Evolutionary conservation across 2,113 vertebrate species (phyloP).

Genomic region (Sebastes fasciatus): DNA sequence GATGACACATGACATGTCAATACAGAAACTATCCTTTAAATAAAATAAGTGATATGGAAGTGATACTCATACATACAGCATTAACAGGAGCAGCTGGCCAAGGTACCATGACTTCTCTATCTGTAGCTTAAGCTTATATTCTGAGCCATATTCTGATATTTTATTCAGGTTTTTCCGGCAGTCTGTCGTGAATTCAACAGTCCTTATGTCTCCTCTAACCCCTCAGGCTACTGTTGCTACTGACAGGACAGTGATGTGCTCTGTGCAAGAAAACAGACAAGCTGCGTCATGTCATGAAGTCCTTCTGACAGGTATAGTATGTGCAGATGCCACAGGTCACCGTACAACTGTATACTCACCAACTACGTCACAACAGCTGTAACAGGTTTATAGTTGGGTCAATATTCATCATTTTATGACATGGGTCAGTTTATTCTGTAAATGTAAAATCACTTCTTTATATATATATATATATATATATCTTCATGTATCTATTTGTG

Average conservation of each 20-base stretch:
- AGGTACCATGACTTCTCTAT: not conserved
- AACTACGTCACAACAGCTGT: not conserved
- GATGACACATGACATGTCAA: too few relatives aligned
- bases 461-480: too few relatives aligned
- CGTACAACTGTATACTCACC: not conserved
- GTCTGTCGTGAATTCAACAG: not conserved
- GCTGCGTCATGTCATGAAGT: conserved; percentile 18
- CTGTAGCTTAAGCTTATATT: not conserved
- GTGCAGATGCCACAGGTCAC: not conserved
- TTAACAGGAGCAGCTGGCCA: not conserved
- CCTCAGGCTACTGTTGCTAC: conserved; percentile 14
- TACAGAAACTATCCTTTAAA: too few relatives aligned
- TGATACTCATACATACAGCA: not conserved
- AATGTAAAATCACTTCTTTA: too few relatives aligned
- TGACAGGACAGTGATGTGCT: not conserved
- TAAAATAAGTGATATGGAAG: too few relatives aligned
- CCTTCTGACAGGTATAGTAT: not conserved
- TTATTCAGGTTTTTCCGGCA: too few relatives aligned
- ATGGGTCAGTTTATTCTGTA: not conserved
- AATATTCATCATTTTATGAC: not conserved
- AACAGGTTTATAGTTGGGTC: not conserved
- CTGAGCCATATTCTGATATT: not conserved
- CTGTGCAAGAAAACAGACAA: conserved; percentile 6
- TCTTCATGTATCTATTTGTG: not conserved
- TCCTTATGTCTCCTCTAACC: not conserved